Percentiles rank a stretch among this genome's conserved stretches.
phyloP scores from a whole-genome alignment of 2,797 vertebrate species.

The Galago senegalensis region DNA sequence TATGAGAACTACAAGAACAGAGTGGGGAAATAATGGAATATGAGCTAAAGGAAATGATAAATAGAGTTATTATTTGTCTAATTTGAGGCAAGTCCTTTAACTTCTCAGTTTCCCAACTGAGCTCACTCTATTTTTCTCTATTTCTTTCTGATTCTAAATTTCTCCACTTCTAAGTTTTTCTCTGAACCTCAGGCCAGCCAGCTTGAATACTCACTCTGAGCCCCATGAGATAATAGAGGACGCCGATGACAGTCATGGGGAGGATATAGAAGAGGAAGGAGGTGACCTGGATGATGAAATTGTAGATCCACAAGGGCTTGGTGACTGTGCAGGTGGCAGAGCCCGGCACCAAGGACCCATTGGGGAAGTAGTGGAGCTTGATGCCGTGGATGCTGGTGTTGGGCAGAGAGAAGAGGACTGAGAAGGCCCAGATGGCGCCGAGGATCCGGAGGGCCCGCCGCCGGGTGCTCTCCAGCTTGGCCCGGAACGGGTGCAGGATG shows the following conservation, averaged over 20 bases:
- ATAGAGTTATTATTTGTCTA: not conserved
- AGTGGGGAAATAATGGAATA: not conserved
- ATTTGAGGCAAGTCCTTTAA: not conserved
- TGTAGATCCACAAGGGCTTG: slow-evolving; percentile 91
- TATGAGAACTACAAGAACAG: not conserved
- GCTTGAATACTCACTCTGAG: slow-evolving; percentile 89
- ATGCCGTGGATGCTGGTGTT: slow-evolving; percentile 90
- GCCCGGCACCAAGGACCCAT: slow-evolving; percentile 88
- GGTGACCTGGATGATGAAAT: slow-evolving; percentile 90
- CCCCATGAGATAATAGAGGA: slow-evolving; percentile 91
- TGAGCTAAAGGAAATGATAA: not conserved
- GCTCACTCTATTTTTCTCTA: not conserved
- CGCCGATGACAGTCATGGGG: slow-evolving; percentile 90
- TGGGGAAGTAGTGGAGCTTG: slow-evolving; percentile 88
- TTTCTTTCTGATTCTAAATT: not conserved
- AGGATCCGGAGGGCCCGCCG: slow-evolving; percentile 88
- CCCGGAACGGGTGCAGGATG: slow-evolving; percentile 88
- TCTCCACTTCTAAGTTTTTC: not conserved
- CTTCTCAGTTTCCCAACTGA: not conserved
- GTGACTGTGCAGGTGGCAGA: slow-evolving; percentile 89
- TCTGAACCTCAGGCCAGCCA: slow-evolving; percentile 7
- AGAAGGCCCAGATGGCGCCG: slow-evolving; percentile 87
- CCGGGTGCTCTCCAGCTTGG: slow-evolving; percentile 89
- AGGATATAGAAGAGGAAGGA: slow-evolving; percentile 91
- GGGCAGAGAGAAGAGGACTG: slow-evolving; percentile 89